Evolutionary conservation across 2,888 invertebrate species (phyloP), one percentile per base, ranked within the genome.

Genomic region (Mythimna pallens): DNA sequence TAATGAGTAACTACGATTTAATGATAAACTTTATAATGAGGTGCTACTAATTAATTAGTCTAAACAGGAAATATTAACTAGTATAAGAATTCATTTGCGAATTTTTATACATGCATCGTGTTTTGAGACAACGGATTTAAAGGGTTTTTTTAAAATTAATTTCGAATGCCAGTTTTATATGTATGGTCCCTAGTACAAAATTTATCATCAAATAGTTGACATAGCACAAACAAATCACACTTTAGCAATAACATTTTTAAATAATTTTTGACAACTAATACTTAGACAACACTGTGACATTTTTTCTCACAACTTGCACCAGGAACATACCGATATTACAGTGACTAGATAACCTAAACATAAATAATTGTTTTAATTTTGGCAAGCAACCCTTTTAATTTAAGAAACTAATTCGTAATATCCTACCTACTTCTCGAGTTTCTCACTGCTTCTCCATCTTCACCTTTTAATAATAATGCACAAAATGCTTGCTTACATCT

Each of bases 241-340:
- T 10, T 43, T 50, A 83, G 57, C 43, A 47, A 63, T 70, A 72
- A 57, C 43, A 54, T 59, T 63, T 25, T 47, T 12, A 64, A 69
- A 79, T 78, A 70, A 81, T 64, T 69, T 55, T 30, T 47, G n/a
- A 64, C 50, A 81, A 65, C 40, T 36, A 70, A 71, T 81, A 77
- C 62, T 63, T 50, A 66, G 12, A 73, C 34, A 73, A 65, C 61
- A 74, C 55, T 69, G 66, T 68, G 61, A 71, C 63, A 47, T 68
- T 78, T 81, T 47, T 72, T 81, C 73, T 91, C 92, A 92, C 91
- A 92, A 92, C 91, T 86, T 88, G 73, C 81, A 76, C 69, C 87
- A 92, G 92, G 91, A 92, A 92, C 92, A 88, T 90, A 85, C 79
- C 81, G 84, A 88, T 83, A 86, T 81, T 84, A 76, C 57, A 86